Percentiles rank a stretch among this genome's conserved stretches.
Evolutionary conservation across 2,797 vertebrate genomes (phyloP).

Genomic region (Chaetophractus vellerosus): DNA sequence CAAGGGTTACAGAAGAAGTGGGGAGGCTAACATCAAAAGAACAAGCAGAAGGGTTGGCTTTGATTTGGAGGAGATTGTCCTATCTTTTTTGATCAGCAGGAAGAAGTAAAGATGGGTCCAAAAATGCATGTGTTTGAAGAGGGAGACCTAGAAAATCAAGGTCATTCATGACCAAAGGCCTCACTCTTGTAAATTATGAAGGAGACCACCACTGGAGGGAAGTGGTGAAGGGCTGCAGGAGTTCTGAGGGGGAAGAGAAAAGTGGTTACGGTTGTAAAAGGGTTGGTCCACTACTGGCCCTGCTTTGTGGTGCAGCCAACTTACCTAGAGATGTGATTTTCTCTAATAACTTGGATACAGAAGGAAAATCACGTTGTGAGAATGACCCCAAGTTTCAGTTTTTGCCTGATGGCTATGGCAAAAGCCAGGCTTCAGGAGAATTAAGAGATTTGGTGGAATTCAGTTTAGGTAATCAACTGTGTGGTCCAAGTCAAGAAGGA

Average conservation of each 20-base stretch:
- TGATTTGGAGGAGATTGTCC: background rate
- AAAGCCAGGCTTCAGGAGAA: background rate
- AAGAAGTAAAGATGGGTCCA: background rate
- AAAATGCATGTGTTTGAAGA: background rate
- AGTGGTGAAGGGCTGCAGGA: background rate
- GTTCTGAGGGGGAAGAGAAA: background rate
- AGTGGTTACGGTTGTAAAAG: background rate
- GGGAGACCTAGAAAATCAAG: background rate
- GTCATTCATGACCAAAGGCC: background rate
- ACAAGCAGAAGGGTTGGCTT: background rate
- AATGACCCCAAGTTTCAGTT: background rate
- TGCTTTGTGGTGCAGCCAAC: background rate
- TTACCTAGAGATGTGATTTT: background rate
- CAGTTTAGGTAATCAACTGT: background rate
- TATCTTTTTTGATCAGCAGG: background rate
- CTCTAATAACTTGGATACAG: background rate
- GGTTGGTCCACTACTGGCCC: too few species aligned
- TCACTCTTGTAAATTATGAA: background rate
- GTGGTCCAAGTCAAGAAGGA: background rate
- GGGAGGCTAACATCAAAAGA: background rate
- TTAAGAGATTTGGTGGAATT: background rate
- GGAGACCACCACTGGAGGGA: background rate
- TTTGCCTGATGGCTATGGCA: background rate
- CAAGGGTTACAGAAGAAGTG: background rate
- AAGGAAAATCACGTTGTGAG: background rate